Evolutionary conservation across 2,113 vertebrate genomes (phyloP), one percentile per base, ranked within the genome.

Genomic region (Muscicapa adusta): DNA sequence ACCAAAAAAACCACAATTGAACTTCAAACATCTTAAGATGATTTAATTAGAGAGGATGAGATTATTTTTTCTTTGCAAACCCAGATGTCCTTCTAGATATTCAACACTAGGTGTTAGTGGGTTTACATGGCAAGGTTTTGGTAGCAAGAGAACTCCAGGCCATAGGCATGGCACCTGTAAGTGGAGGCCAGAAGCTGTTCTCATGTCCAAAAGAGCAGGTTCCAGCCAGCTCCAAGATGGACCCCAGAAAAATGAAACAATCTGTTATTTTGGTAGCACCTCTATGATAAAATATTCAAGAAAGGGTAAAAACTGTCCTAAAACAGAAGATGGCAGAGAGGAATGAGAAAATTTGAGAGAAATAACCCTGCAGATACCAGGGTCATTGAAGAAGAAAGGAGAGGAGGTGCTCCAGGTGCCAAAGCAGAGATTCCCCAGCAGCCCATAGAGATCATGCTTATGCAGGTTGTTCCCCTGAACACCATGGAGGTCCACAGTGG

Each of bases 181-280:
- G 10, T 10, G 38, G 10, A 45, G 4, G 14, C 10, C 10, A 29
- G 33, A 36, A 76, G 18, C 11, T 85, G 15, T 33, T 29, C 5
- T 23, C 6, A 29, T 40, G 25, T 22, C 22, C 3, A 2, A 36
- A 36, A 51, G 7, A 51, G 3, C 4, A 12, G 5, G 4, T 29
- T 65, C 34, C 18, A 48, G 24, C 1, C 11, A 47, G 4, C 4
- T 45, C 25, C 54, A 36, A 51, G 31, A 18, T 0, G 0, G 12
- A 47, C 2, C 4, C 23, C 53, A 10, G 15, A 33, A 51, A 85
- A 56, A 51, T 23, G 1, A 72, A 18, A 8, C 33, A 34, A 45
- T 38, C 16, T 29, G 2, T 1, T 8, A 10, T 7, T 5, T 31
- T 45, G 5, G 11, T n/a, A 18, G 4, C 14, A 56, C 4, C 2